Percentiles rank a stretch among this genome's conserved stretches.
These are phyloP conservation scores for Drosophila borealis DNA, from an alignment of 2,888 invertebrate genomes.

Conservation along the genomic window DNA sequence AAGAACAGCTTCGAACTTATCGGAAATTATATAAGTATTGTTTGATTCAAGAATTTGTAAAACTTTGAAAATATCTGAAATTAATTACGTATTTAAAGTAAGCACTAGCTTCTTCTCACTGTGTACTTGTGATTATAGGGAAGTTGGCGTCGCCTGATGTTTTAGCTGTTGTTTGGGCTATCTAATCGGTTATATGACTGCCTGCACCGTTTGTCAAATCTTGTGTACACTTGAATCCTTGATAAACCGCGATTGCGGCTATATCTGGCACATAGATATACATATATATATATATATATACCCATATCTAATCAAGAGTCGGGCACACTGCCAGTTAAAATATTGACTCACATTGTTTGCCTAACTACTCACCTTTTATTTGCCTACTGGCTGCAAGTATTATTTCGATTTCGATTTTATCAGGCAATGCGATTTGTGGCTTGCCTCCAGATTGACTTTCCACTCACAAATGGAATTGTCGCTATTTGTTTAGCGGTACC, in stretches of 20 bases:
- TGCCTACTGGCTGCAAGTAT: slow-evolving; percentile 58
- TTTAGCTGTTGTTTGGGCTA: slow-evolving; percentile 11
- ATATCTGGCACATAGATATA: slow-evolving; percentile 10
- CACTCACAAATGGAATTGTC: slow-evolving; percentile 33
- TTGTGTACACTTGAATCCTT: slow-evolving; percentile 41
- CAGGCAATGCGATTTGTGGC: slow-evolving; percentile 24
- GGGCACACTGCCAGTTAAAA: slow-evolving; percentile 52
- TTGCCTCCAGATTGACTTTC: slow-evolving; percentile 27
- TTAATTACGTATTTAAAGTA: no score
- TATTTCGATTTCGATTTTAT: slow-evolving; percentile 45
- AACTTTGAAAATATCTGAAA: no score
- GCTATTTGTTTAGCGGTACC: slow-evolving; percentile 49
- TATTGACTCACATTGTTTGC: slow-evolving; percentile 66
- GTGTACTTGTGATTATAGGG: background rate
- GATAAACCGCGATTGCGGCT: slow-evolving; percentile 39
- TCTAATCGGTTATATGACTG: slow-evolving; percentile 37
- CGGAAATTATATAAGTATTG: no score
- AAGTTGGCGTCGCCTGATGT: slow-evolving; percentile 1
- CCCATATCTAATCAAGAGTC: slow-evolving; percentile 62
- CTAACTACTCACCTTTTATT: slow-evolving; percentile 44
- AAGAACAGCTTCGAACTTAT: no score
- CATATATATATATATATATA: slow-evolving; percentile 7
- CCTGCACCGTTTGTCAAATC: slow-evolving; percentile 39
- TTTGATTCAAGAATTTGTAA: no score
- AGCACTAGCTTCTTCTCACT: no score